These are phyloP conservation scores for Enteromius afrohamiltoni DNA, from an alignment of 2,797 vertebrate species.

Conservation along the genomic window DNA sequence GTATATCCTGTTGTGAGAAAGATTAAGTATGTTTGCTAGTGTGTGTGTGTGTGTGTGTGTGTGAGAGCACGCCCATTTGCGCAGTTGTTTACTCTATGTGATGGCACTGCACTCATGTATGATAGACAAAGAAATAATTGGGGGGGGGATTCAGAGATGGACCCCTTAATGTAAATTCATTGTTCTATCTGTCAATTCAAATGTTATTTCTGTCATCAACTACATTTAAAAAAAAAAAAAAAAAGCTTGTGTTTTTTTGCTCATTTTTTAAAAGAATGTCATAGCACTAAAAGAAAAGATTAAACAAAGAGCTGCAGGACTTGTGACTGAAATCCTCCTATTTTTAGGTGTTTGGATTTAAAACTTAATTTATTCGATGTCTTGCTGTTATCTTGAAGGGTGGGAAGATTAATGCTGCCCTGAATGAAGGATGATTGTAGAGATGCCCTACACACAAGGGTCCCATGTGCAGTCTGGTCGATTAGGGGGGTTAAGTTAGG, in stretches of 20 bases:
- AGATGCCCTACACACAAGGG: neutral
- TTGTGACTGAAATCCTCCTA: neutral
- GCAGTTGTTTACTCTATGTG: slow-evolving; percentile 21
- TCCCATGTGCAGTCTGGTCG: slow-evolving; percentile 1
- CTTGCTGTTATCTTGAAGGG: neutral
- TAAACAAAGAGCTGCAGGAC: slow-evolving; percentile 43
- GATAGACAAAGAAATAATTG: slow-evolving; percentile 7
- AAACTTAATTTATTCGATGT: neutral
- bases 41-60: slow-evolving; percentile 26
- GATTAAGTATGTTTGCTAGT: slow-evolving; percentile 49
- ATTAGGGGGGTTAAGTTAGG: slow-evolving; percentile 23
- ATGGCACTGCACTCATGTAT: slow-evolving; percentile 23
- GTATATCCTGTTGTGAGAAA: slow-evolving; percentile 48
- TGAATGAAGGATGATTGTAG: slow-evolving; percentile 21
- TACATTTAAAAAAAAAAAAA: neutral
- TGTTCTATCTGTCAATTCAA: slow-evolving; percentile 54
- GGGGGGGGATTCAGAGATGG: slow-evolving; percentile 10
- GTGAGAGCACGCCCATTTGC: neutral
- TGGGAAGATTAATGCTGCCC: slow-evolving; percentile 5
- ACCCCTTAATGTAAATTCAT: slow-evolving; percentile 49
- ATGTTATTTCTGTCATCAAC: slow-evolving; percentile 38
- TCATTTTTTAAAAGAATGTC: slow-evolving; percentile 51
- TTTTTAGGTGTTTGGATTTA: neutral
- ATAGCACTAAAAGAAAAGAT: slow-evolving; percentile 47
- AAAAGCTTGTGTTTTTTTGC: neutral